Percentiles rank a stretch among this genome's conserved stretches.
Evolutionary conservation across 2,888 invertebrate species (phyloP).

Genomic region (Plutella xylostella): DNA sequence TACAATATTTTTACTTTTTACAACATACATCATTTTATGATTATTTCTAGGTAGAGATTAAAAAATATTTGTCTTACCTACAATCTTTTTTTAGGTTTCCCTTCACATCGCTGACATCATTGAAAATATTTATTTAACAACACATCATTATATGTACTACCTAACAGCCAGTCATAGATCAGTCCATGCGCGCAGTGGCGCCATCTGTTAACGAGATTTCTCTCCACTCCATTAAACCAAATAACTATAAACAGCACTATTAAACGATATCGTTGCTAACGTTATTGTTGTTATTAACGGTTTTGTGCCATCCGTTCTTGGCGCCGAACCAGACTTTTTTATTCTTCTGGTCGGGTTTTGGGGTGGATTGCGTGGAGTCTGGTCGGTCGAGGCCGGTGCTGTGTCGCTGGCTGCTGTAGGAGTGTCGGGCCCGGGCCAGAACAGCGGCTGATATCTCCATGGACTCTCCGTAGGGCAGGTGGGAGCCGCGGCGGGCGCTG

Average conservation of each 20-base stretch:
- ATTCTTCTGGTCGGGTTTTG: not conserved
- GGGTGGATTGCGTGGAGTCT: constrained; percentile 30
- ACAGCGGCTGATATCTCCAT: constrained; percentile 63
- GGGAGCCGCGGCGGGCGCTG: constrained; percentile 44
- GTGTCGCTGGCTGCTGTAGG: constrained; percentile 27
- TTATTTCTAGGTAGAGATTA: no score
- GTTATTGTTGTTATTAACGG: constrained; percentile 49
- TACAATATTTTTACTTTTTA: no score
- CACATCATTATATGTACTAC: no score
- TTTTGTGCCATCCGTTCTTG: constrained; percentile 45
- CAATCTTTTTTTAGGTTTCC: no score
- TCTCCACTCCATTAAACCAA: not conserved
- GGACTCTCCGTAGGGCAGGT: constrained; percentile 56
- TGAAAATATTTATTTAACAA: no score
- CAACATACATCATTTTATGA: no score
- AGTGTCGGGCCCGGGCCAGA: constrained; percentile 45
- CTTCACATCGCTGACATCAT: no score
- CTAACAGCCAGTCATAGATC: no score
- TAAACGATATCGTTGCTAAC: constrained; percentile 42
- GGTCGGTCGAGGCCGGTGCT: constrained; percentile 28
- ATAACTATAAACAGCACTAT: constrained; percentile 5
- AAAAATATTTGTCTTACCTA: no score
- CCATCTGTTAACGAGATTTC: not conserved
- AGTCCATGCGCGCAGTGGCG: no score
- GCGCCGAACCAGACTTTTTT: not conserved